Evolutionary conservation across 2,797 vertebrate genomes (phyloP).

Genomic region (Intellagama lesueurii): DNA sequence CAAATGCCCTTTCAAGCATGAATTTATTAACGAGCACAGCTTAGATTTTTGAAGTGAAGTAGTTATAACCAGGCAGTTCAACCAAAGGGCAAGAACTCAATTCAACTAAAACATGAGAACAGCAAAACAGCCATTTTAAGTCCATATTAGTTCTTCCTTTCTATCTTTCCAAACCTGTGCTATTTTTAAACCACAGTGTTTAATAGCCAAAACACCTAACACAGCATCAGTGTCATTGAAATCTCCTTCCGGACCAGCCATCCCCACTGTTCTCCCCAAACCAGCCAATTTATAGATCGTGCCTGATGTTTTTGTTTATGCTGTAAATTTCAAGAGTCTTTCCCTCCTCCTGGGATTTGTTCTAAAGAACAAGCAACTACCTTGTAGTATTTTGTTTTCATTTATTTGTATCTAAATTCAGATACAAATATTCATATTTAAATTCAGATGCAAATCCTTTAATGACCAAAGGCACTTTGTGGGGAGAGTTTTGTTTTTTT

Average conservation of each 20-base stretch:
- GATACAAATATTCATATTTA: too few relatives aligned
- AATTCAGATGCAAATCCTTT: neutral
- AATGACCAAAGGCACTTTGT: neutral
- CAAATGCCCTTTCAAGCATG: slow-evolving; percentile 30
- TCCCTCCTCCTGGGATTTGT: slow-evolving; percentile 35
- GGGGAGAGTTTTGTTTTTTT: too few relatives aligned
- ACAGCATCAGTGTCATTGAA: slow-evolving; percentile 46
- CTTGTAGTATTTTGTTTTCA: slow-evolving; percentile 41
- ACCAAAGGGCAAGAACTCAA: slow-evolving; percentile 54
- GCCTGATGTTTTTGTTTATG: slow-evolving; percentile 64
- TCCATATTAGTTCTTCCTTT: slow-evolving; percentile 20
- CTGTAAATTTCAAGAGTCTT: slow-evolving; percentile 50
- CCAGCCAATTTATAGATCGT: slow-evolving; percentile 64
- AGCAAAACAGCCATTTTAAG: too few relatives aligned
- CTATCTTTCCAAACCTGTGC: slow-evolving; percentile 21
- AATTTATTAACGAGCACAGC: slow-evolving; percentile 50
- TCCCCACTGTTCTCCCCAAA: slow-evolving; percentile 60
- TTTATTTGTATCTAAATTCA: neutral
- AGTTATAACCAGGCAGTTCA: slow-evolving; percentile 60
- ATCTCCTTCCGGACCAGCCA: slow-evolving; percentile 64
- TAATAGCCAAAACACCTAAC: slow-evolving; percentile 52
- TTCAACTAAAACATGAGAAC: too few relatives aligned
- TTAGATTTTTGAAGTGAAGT: slow-evolving; percentile 53
- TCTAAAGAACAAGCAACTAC: slow-evolving; percentile 36
- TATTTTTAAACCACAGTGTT: slow-evolving; percentile 44